phyloP scores from a whole-genome alignment of 2,113 vertebrate species.

The Leiothrix lutea region DNA sequence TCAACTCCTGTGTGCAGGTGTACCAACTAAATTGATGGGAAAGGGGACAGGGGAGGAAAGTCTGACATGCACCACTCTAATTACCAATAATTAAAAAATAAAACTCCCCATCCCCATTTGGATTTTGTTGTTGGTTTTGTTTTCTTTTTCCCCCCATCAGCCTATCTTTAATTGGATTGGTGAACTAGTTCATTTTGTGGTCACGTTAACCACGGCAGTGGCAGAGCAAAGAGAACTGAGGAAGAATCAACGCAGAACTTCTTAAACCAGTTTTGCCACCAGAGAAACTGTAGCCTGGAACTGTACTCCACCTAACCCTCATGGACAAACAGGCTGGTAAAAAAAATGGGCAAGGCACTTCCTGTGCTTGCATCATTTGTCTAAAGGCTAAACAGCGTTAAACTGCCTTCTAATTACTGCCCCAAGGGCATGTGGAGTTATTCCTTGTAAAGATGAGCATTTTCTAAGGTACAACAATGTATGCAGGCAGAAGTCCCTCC shows the following conservation, averaged over 20 bases:
- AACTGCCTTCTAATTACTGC: background rate
- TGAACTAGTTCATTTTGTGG: background rate
- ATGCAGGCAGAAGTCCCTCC: background rate
- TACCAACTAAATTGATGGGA: background rate
- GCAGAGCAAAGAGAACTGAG: background rate
- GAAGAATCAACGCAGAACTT: background rate
- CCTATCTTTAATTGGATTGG: background rate
- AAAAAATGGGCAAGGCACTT: background rate
- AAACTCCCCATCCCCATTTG: fast-evolving
- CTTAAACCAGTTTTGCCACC: background rate
- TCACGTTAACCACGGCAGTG: background rate
- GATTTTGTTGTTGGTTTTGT: background rate
- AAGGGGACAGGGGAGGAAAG: fast-evolving
- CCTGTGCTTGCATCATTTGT: background rate
- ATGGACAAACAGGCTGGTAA: background rate
- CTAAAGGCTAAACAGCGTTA: background rate
- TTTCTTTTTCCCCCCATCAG: background rate
- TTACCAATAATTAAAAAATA: background rate
- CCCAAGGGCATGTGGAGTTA: background rate
- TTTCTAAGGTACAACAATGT: background rate
- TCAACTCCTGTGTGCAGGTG: background rate
- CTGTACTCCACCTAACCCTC: background rate
- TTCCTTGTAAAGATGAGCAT: background rate
- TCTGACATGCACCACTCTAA: background rate
- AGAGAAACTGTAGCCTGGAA: background rate